Evolutionary conservation across 2,797 vertebrate genomes (phyloP).

Genomic region (Gymnothorax javanicus): DNA sequence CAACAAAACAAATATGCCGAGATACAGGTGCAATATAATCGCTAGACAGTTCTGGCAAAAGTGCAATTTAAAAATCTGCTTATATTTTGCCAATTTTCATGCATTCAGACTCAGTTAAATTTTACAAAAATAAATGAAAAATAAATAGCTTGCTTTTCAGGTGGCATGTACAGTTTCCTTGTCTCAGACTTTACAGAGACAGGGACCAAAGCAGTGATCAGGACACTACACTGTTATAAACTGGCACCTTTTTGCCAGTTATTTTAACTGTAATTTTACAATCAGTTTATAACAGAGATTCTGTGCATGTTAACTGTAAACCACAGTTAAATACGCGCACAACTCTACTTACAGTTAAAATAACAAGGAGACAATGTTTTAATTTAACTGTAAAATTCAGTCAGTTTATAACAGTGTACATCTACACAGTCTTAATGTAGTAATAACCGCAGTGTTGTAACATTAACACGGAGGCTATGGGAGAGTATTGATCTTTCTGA

Average conservation of each 20-base stretch:
- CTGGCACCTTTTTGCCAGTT: too few species aligned
- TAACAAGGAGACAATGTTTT: too few species aligned
- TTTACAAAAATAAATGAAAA: background rate
- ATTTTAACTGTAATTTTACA: too few species aligned
- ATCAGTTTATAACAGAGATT: too few species aligned
- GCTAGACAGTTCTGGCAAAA: background rate
- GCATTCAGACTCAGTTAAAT: background rate
- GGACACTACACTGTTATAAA: background rate
- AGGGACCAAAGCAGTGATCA: background rate
- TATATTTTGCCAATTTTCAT: background rate
- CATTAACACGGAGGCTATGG: background rate
- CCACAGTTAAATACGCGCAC: too few species aligned
- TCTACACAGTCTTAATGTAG: background rate
- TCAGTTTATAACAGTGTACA: too few species aligned
- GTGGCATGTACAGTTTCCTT: background rate
- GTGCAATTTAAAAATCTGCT: background rate
- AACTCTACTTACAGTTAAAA: too few species aligned
- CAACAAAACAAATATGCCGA: background rate
- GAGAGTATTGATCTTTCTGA: background rate
- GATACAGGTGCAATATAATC: background rate
- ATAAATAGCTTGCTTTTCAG: background rate
- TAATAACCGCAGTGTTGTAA: background rate
- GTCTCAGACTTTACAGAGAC: background rate
- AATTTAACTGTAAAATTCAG: too few species aligned
- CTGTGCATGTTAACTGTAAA: too few species aligned